Conservation (phyloP, 2,888 invertebrate genomes). For the Acleris holmiana region DNA sequence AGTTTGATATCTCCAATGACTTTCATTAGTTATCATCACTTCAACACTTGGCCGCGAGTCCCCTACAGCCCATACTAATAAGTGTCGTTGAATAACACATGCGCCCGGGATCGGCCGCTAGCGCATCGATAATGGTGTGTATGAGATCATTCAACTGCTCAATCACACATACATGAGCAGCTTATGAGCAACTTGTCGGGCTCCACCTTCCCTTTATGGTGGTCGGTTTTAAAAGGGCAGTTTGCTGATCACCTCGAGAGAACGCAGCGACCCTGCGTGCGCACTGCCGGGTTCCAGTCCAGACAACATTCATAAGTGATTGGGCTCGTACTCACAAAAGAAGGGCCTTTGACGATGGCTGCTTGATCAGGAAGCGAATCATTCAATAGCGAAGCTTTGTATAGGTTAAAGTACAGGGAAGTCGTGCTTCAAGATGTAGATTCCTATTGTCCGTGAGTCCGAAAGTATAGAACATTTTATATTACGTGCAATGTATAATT, state of each 20-base stretch:
- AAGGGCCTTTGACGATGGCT: conserved; percentile 62
- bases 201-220: conserved; percentile 57
- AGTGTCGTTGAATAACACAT: conserved; percentile 39
- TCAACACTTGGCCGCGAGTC: conserved; percentile 4
- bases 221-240: conserved; percentile 63
- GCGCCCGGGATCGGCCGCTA: conserved; percentile 42
- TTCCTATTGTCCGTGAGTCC: too few species aligned
- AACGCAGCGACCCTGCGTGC: conserved; percentile 32
- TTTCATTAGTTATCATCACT: conserved; percentile 25
- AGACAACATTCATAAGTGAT: conserved; percentile 40
- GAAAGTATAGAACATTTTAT: too few species aligned
- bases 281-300: conserved; percentile 68
- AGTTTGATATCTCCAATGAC: conserved; percentile 1
- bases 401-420: too few species aligned
- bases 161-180: conserved; percentile 40
- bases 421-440: too few species aligned
- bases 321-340: conserved; percentile 58
- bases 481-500: too few species aligned
- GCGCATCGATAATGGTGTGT: conserved; percentile 46
- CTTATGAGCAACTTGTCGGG: conserved; percentile 41
- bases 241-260: conserved; percentile 63
- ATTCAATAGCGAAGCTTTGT: background rate
- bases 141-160: conserved; percentile 52
- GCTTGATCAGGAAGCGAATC: conserved; percentile 61
- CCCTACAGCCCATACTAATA: conserved; percentile 20